phyloP scores from a whole-genome alignment of 2,113 vertebrate species.

The Bos taurus region DNA sequence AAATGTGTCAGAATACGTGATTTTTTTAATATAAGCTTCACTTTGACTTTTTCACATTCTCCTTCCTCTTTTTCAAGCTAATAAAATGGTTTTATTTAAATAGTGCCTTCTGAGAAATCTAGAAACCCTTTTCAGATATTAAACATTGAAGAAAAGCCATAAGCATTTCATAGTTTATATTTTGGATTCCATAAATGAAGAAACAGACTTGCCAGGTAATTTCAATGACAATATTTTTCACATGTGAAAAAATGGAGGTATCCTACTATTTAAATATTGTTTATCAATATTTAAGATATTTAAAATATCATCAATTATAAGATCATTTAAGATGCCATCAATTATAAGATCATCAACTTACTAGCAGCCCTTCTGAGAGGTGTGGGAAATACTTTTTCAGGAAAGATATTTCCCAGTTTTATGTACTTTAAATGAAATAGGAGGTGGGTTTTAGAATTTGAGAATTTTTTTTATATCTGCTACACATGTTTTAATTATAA shows the following conservation, averaged over 20 bases:
- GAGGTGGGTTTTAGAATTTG: background rate
- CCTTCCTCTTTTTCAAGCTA: background rate
- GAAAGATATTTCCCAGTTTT: background rate
- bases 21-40: background rate
- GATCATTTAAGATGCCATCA: background rate
- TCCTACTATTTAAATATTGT: constrained; percentile 8
- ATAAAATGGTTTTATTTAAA: background rate
- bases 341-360: background rate
- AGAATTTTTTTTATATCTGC: background rate
- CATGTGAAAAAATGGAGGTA: constrained; percentile 1
- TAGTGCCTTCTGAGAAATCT: background rate
- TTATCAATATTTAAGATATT: background rate
- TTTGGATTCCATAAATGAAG: constrained; percentile 12
- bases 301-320: background rate
- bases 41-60: background rate
- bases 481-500: background rate
- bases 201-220: background rate
- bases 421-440: background rate
- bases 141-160: background rate
- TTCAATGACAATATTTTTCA: background rate
- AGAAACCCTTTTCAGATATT: background rate
- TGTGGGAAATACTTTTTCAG: background rate
- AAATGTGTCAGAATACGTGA: background rate
- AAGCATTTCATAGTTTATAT: background rate
- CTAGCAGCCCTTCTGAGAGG: background rate